Conservation (phyloP, 2,888 invertebrate species). For the Habrosyne pyritoides region DNA sequence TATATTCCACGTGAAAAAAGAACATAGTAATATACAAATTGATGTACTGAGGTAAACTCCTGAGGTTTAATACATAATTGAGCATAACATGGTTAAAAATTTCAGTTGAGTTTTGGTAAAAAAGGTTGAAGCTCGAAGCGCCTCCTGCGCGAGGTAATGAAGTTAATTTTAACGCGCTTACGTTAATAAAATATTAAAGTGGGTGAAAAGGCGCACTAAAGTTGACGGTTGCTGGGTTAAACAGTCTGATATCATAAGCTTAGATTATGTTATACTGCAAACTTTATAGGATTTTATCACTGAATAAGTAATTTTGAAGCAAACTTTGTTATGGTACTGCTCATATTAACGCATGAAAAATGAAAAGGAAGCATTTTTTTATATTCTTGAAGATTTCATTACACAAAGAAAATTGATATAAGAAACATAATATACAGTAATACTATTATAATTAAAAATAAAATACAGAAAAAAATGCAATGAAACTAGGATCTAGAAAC, state of each 20-base stretch:
- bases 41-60: background rate
- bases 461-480: too few species aligned
- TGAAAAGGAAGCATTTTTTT: too few species aligned
- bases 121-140: conserved; percentile 39
- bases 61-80: background rate
- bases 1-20: too few species aligned
- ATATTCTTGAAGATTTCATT: too few species aligned
- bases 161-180: conserved; percentile 59
- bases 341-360: too few species aligned
- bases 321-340: background rate
- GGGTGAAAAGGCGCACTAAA: conserved; percentile 45
- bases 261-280: conserved; percentile 33
- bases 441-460: too few species aligned
- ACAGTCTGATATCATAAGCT: conserved; percentile 38
- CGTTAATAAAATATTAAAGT: conserved; percentile 63
- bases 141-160: conserved; percentile 45
- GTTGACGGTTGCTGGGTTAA: conserved; percentile 38
- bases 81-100: conserved; percentile 27
- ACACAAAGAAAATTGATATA: too few species aligned
- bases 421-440: too few species aligned
- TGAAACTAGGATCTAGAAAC: too few species aligned
- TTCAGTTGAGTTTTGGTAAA: conserved; percentile 51
- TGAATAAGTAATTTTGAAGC: background rate
- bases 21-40: background rate
- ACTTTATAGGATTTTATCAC: conserved; percentile 9